Evolutionary conservation across 92 coral and sea anemone species (phyloP).

Genomic region (Desmophyllum pertusum): DNA sequence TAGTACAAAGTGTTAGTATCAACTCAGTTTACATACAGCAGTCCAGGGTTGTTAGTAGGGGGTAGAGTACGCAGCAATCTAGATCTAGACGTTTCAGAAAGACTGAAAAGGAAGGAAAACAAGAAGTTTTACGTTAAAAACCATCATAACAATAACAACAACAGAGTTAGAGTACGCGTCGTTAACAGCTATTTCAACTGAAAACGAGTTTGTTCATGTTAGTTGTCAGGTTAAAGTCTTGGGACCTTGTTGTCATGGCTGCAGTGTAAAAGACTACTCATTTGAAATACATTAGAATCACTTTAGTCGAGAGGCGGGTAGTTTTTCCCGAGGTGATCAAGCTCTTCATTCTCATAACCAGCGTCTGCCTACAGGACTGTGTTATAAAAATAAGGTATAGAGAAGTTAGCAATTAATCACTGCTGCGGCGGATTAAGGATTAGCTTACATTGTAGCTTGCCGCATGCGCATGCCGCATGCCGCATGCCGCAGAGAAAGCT

Average conservation of each 20-base stretch:
- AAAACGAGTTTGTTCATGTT: conserved; percentile 15
- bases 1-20: conserved; percentile 31
- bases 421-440: background rate
- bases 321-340: background rate
- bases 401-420: background rate
- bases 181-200: background rate
- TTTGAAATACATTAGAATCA: background rate
- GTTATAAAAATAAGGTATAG: background rate
- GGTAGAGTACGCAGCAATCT: conserved; percentile 34
- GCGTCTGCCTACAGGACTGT: background rate
- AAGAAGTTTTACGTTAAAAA: conserved; percentile 13
- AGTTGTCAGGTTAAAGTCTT: background rate
- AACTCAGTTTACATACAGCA: conserved; percentile 74
- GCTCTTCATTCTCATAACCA: background rate
- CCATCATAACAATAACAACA: background rate
- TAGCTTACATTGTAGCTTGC: background rate
- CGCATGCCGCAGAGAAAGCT: background rate
- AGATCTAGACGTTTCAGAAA: conserved; percentile 31
- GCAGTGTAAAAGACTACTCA: background rate
- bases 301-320: background rate
- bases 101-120: conserved; percentile 46
- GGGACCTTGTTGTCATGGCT: background rate
- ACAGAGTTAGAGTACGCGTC: background rate
- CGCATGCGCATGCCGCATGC: too few relatives aligned
- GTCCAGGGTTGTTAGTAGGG: conserved; percentile 62